These are phyloP conservation scores for Drosophila teissieri DNA, from an alignment of 1,140 invertebrate species.

Conservation along the genomic window DNA sequence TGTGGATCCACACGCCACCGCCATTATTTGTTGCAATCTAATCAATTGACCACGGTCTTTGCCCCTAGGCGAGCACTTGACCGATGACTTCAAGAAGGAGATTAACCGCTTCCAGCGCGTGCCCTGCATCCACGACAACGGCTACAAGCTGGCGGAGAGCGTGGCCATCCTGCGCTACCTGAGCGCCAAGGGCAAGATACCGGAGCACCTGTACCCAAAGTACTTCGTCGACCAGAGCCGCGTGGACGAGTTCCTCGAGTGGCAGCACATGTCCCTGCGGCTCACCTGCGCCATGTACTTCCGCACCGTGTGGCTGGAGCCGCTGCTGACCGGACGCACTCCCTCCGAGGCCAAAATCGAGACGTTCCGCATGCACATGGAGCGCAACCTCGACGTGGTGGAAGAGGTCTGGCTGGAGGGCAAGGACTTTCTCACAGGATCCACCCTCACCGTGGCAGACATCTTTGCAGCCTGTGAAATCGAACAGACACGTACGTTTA, in stretches of 20 bases:
- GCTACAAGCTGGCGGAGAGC: slow-evolving; percentile 92
- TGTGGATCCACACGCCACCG: neutral
- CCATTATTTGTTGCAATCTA: slow-evolving; percentile 23
- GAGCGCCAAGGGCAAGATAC: slow-evolving; percentile 84
- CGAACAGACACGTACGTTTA: slow-evolving; percentile 90
- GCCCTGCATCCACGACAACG: slow-evolving; percentile 90
- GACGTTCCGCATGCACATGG: slow-evolving; percentile 86
- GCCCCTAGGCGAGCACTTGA: slow-evolving; percentile 89
- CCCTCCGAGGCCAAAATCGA: slow-evolving; percentile 85
- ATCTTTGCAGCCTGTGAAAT: slow-evolving; percentile 93
- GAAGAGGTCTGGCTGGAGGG: slow-evolving; percentile 88
- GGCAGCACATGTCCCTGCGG: slow-evolving; percentile 92
- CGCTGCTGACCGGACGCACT: slow-evolving; percentile 85
- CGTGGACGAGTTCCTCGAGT: slow-evolving; percentile 94
- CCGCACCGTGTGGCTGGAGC: slow-evolving; percentile 86
- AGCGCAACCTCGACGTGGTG: slow-evolving; percentile 86
- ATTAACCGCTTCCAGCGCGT: slow-evolving; percentile 92
- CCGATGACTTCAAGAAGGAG: slow-evolving; percentile 88
- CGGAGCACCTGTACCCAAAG: slow-evolving; percentile 90
- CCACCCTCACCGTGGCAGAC: slow-evolving; percentile 90
- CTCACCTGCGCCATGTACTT: slow-evolving; percentile 89
- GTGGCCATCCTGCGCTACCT: slow-evolving; percentile 86
- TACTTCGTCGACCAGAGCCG: slow-evolving; percentile 88
- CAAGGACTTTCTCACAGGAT: slow-evolving; percentile 88
- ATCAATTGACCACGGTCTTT: slow-evolving; percentile 43